Conservation (phyloP, 1,140 invertebrate genomes). For the Trissolcus basalis region DNA sequence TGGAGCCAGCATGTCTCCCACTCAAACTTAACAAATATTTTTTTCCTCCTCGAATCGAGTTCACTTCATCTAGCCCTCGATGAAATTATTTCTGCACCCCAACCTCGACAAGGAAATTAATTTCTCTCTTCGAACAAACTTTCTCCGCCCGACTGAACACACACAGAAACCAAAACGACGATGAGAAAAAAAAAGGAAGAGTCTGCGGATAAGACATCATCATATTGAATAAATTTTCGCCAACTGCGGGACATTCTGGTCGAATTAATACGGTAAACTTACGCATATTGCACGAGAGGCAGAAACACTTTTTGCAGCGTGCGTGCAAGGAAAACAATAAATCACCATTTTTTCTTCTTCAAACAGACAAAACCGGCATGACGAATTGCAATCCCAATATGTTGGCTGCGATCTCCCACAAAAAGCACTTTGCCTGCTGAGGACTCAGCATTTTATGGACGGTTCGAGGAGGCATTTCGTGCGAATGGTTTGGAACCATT, state of each 20-base stretch:
- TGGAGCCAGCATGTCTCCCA: too few species aligned
- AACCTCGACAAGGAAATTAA: conserved; percentile 11
- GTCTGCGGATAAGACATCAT: conserved; percentile 12
- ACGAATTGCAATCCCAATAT: too few species aligned
- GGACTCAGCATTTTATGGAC: too few species aligned
- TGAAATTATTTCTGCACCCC: conserved; percentile 5
- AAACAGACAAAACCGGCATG: too few species aligned
- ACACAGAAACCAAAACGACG: neutral
- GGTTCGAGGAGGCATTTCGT: too few species aligned
- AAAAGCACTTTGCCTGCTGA: too few species aligned
- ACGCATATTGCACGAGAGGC: conserved; percentile 5
- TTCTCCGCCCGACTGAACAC: neutral
- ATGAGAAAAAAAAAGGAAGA: neutral
- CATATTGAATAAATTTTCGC: conserved; percentile 26
- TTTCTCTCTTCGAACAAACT: conserved; percentile 20
- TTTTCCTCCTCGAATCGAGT: conserved; percentile 5
- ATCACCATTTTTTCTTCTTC: conserved; percentile 26
- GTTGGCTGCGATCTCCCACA: too few species aligned
- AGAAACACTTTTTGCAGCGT: conserved; percentile 24
- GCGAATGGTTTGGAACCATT: too few species aligned
- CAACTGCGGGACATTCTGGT: conserved; percentile 6
- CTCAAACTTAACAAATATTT: conserved; percentile 8
- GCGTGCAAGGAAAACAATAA: conserved; percentile 15
- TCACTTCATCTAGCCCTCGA: conserved; percentile 5
- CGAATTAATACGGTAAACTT: conserved; percentile 24